phyloP scores from a whole-genome alignment of 2,888 invertebrate genomes.

The Drosophila colorata region DNA sequence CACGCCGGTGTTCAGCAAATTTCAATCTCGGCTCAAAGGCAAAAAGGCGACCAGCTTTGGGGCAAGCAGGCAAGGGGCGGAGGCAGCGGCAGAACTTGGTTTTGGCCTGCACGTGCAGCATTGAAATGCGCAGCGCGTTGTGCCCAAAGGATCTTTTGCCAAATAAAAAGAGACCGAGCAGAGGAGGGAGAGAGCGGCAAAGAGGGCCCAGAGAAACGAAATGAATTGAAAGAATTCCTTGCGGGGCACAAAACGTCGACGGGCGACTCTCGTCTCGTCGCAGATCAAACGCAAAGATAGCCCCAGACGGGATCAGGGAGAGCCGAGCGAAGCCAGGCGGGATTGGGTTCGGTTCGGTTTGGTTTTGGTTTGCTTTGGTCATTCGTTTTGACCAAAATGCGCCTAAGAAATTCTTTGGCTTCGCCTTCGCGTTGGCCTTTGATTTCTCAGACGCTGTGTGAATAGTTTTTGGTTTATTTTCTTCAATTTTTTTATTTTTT shows the following conservation, averaged over 20 bases:
- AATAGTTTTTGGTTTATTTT: slow-evolving; percentile 58
- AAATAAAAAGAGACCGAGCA: slow-evolving; percentile 41
- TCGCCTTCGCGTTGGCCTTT: slow-evolving; percentile 52
- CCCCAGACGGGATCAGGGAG: slow-evolving; percentile 24
- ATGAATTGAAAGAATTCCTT: slow-evolving; percentile 79
- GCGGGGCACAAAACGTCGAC: slow-evolving; percentile 73
- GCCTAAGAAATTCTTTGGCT: slow-evolving; percentile 68
- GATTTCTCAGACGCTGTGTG: slow-evolving; percentile 59
- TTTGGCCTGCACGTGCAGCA: slow-evolving; percentile 73
- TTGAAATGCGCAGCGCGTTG: slow-evolving; percentile 78
- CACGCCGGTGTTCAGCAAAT: slow-evolving; percentile 80
- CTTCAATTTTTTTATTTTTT: slow-evolving; percentile 5
- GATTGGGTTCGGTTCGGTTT: background rate
- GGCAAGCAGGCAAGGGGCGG: slow-evolving; percentile 2
- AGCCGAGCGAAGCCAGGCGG: background rate
- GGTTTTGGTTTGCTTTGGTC: slow-evolving; percentile 4
- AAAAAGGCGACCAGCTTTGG: slow-evolving; percentile 23
- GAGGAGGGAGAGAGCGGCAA: background rate
- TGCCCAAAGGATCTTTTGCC: slow-evolving; percentile 71
- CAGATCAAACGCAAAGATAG: slow-evolving; percentile 74
- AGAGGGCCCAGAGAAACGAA: slow-evolving; percentile 38
- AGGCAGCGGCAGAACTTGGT: slow-evolving; percentile 12
- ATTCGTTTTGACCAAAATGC: slow-evolving; percentile 56
- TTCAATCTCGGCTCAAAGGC: slow-evolving; percentile 78
- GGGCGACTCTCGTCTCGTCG: slow-evolving; percentile 40